Base-by-base conservation (phyloP, 53 echinoderm and acorn worm genomes). In the Echinarachnius parma region DNA sequence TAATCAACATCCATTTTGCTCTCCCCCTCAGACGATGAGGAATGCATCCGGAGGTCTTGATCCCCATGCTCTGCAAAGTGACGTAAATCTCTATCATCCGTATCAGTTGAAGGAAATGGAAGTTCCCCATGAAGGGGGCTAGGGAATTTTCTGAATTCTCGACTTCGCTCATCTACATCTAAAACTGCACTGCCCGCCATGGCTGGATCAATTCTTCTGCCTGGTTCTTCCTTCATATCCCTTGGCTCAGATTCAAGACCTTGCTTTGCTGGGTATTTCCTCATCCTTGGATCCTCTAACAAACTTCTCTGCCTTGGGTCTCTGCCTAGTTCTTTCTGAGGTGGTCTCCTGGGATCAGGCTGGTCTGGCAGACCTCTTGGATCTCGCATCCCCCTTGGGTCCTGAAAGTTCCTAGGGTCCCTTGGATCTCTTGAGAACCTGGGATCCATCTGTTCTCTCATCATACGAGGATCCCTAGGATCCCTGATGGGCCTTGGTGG, bases 1-100 rank as follows among this genome's bases (percentile, higher is more conserved):
- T 92, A 83, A 66, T 87, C 88, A 46, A 79, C 58, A 44, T 87
- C 88, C 75, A 80, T 36, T 21, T 75, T 57, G 28, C 75, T 57
- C 28, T 35, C 16, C 4, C 33, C 47, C 14, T 58, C 46, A 28
- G 29, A 4, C 28, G 22, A 34, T 44, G 49, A 19, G 9, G 50
- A 35, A 52, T 13, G 4, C 28, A 52, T 62, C 37, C 78, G 52
- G 10, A 62, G 14, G 54, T 62, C 78, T 0, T 22, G 25, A 42
- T 72, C 74, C 26, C 74, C 74, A 54, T 10, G 54, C 15, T 56
- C 57, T 9, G 62, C 44, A 56, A 72, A 72, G 7, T 56, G 55
- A 28, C 25, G 32, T 0, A 55, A 36, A 54, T 65, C 55, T 21
- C 53, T 39, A 9, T 78, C 78, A 62, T 58, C 39, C 18, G 48